Evolutionary conservation across 2,113 vertebrate genomes (phyloP).

Genomic region (Anseranas semipalmata): DNA sequence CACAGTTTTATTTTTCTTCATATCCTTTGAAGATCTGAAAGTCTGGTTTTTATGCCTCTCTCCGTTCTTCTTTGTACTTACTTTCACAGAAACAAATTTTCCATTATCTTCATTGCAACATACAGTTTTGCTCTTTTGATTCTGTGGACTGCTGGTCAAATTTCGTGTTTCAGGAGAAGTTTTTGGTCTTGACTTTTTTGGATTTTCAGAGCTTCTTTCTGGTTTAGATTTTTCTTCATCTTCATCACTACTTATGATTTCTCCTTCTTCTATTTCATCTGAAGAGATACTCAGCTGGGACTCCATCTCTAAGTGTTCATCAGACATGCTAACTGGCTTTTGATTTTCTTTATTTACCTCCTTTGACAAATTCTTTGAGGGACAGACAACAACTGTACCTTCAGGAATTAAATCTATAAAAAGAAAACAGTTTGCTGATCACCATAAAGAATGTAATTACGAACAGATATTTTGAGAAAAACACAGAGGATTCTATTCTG

Average conservation of each 20-base stretch:
- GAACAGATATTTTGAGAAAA: neutral
- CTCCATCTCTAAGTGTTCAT: constrained; percentile 46
- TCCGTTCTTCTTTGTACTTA: constrained; percentile 32
- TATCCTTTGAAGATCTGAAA: constrained; percentile 47
- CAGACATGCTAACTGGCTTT: constrained; percentile 78
- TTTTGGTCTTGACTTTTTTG: constrained; percentile 48
- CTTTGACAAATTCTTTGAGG: constrained; percentile 69
- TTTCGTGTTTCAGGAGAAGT: constrained; percentile 50
- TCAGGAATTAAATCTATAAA: constrained; percentile 68
- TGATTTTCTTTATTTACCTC: constrained; percentile 96
- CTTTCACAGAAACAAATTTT: constrained; percentile 57
- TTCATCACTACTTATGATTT: constrained; percentile 83
- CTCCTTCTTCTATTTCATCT: constrained; percentile 92
- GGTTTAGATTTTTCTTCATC: constrained; percentile 76
- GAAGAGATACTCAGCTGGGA: constrained; percentile 59
- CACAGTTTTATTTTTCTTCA: constrained; percentile 67
- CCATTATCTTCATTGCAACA: constrained; percentile 45
- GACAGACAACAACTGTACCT: constrained; percentile 18
- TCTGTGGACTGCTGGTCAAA: constrained; percentile 10
- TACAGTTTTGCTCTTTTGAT: constrained; percentile 38
- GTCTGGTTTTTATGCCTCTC: constrained; percentile 57
- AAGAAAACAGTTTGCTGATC: constrained; percentile 37
- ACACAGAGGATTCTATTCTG: neutral
- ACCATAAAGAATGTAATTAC: neutral
- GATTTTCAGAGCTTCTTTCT: constrained; percentile 62